Evolutionary conservation across 1,140 invertebrate genomes (phyloP).

Genomic region (Diplogasteroides magnus): DNA sequence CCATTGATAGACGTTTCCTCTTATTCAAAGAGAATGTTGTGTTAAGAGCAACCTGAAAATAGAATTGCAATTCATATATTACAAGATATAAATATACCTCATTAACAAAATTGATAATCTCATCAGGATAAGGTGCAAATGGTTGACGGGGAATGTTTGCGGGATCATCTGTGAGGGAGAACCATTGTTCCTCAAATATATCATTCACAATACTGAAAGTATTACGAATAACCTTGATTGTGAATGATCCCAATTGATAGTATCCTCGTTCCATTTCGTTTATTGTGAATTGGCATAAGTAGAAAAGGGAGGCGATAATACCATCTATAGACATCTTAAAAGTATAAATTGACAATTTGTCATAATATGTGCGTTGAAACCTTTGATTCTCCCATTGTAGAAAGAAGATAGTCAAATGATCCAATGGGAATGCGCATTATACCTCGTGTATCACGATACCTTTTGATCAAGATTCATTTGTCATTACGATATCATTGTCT

Average conservation of each 20-base stretch:
- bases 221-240: slow-evolving; percentile 1
- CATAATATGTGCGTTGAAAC: not conserved
- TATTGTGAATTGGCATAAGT: not conserved
- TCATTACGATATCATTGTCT: not conserved
- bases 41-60: not conserved
- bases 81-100: not conserved
- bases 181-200: not conserved
- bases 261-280: not conserved
- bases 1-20: not conserved
- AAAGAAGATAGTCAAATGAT: not conserved
- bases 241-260: not conserved
- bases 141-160: not conserved
- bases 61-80: not conserved
- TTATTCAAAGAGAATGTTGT: not conserved
- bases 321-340: not conserved
- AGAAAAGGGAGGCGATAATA: not conserved
- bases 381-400: not conserved
- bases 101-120: not conserved
- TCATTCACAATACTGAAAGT: no score
- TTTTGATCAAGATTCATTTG: not conserved
- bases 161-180: not conserved
- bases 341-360: not conserved
- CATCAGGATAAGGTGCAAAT: not conserved
- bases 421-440: not conserved
- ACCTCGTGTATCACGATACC: not conserved